Conservation (phyloP, 2,797 vertebrate genomes). For the Cossypha heuglini region DNA sequence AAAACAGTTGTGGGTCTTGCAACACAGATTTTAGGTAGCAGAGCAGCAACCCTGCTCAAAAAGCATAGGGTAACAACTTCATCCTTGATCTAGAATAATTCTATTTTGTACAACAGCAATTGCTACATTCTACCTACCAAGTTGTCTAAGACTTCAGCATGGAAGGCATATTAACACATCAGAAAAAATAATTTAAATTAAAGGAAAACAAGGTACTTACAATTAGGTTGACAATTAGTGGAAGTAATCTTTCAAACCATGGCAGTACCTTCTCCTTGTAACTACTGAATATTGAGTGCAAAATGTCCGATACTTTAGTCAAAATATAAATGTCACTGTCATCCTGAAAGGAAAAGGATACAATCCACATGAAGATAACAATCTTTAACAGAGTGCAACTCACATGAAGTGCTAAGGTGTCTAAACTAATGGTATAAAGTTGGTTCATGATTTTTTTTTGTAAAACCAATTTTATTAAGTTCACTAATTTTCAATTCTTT, state of each 20-base stretch:
- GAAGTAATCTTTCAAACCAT: conserved; percentile 97
- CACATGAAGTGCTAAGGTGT: neutral
- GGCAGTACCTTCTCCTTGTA: conserved; percentile 95
- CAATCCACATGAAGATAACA: neutral
- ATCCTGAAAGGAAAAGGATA: conserved; percentile 79
- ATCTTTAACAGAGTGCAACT: neutral
- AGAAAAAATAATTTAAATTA: neutral
- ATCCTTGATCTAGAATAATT: neutral
- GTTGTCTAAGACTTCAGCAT: neutral
- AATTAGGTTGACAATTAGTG: conserved; percentile 93
- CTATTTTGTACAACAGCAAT: neutral
- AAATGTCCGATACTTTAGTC: conserved; percentile 97
- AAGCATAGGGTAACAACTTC: neutral
- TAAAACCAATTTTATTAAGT: neutral
- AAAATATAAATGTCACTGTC: conserved; percentile 98
- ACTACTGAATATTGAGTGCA: conserved; percentile 97
- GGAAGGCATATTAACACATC: neutral
- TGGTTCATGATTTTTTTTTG: neutral
- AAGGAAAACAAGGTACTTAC: conserved; percentile 78
- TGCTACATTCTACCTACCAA: neutral
- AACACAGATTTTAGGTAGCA: neutral
- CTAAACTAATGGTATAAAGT: neutral
- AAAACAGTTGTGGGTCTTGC: neutral
- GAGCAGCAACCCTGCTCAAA: neutral
- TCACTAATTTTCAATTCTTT: neutral